Conservation (phyloP, 2,888 invertebrate species). For the Maniola hyperantus region DNA sequence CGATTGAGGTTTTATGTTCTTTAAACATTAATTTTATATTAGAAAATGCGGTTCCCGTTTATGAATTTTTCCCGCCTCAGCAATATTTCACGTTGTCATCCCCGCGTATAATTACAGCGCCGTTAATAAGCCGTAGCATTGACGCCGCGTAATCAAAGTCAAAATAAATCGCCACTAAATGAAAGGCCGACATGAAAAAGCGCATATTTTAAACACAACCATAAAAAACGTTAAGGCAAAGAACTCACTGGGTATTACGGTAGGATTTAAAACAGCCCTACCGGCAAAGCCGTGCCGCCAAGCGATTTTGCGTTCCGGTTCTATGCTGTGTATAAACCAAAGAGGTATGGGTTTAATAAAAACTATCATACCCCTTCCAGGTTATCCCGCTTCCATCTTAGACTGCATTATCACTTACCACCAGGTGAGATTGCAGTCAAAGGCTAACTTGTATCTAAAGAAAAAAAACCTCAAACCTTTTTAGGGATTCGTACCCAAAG, state of each 20-base stretch:
- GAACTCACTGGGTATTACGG: background rate
- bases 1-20: background rate
- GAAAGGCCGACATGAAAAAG: conserved; percentile 75
- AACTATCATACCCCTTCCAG: too few species aligned
- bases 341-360: too few species aligned
- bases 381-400: too few species aligned
- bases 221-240: conserved; percentile 7
- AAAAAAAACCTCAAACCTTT: too few species aligned
- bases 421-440: too few species aligned
- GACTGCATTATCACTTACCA: too few species aligned
- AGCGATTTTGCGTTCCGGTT: too few species aligned
- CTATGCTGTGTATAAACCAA: too few species aligned
- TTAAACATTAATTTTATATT: conserved; percentile 28
- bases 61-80: conserved; percentile 55
- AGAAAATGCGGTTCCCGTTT: conserved; percentile 30
- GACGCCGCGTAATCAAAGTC: conserved; percentile 77
- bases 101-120: conserved; percentile 67
- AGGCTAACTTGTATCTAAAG: too few species aligned
- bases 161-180: conserved; percentile 73
- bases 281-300: too few species aligned
- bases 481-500: too few species aligned
- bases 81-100: conserved; percentile 70
- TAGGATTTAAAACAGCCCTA: background rate
- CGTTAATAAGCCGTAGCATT: conserved; percentile 73
- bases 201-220: conserved; percentile 60